phyloP scores from a whole-genome alignment of 2,113 vertebrate species.

The Thinocorus orbignyianus region DNA sequence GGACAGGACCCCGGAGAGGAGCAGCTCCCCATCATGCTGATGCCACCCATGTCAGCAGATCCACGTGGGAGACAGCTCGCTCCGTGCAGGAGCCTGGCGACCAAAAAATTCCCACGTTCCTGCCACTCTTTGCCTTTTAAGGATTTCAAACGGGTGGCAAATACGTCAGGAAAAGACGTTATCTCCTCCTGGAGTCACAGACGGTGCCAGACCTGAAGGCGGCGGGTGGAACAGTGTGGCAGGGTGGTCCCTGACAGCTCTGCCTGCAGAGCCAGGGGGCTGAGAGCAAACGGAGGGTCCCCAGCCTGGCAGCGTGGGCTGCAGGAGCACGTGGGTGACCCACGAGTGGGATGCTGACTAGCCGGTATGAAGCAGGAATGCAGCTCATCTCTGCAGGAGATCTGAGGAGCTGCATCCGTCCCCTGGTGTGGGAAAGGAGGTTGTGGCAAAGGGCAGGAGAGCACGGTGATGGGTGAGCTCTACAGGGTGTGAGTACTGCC shows the following conservation, averaged over 20 bases:
- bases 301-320: fast-evolving
- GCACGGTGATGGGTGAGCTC: fast-evolving
- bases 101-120: neutral
- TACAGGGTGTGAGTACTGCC: neutral
- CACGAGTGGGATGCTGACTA: neutral
- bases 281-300: neutral
- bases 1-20: neutral
- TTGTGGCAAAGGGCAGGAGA: neutral
- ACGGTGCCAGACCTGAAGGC: neutral
- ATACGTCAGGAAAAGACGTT: neutral
- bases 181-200: neutral
- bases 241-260: neutral
- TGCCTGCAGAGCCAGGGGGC: neutral
- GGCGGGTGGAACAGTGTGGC: fast-evolving
- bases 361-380: neutral
- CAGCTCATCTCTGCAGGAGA: neutral
- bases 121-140: conserved; percentile 14
- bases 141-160: neutral
- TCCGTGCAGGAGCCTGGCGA: neutral
- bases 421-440: fast-evolving
- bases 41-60: neutral
- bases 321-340: neutral
- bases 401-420: neutral
- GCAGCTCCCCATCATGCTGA: fast-evolving
- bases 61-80: neutral